Base-by-base conservation (phyloP, 2,113 vertebrate genomes). In the Fulmarus glacialis region DNA sequence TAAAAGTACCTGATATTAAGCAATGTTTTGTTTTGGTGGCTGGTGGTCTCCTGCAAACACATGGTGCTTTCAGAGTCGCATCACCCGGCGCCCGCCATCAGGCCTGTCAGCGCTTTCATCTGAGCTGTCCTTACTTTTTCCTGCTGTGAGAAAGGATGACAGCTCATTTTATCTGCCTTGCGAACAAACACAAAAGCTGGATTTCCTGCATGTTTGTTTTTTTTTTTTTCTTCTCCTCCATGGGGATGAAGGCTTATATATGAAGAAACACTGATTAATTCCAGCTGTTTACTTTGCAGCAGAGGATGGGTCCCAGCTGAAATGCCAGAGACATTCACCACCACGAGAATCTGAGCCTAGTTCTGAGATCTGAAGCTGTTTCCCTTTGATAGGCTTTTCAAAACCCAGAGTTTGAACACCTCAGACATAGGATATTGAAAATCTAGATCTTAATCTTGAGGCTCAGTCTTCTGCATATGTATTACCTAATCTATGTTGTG, bases 81-180 rank as follows among this genome's bases (percentile, higher is more conserved):
- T 88, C 55, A 26, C 36, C 60, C 7, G 3, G 81, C 7, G 9
- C 73, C 68, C 2, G 3, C 86, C 1, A 1, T 89, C 80, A 64
- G 53, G 42, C 84, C 85, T 97, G 74, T 96, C 93, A 78, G 81
- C 64, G 22, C 89, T 95, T 97, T 94, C 84, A 59, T 94, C 87
- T 87, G 87, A 68, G 50, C 58, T 89, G 87, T 93, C 96, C 93
- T 96, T 96, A 74, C 45, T 80, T 84, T 79, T 96, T 91, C 91
- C 89, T 94, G 94, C 96, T 94, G 71, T 52, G 87, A 94, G 89
- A 88, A 72, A 83, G 84, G 94, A 88, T 86, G 95, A 83, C 89
- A 97, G 91, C 87, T 95, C 89, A 43, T 94, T 96, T 96, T 96
- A 85, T 94, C 95, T 96, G 97, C 97, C 94, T 43, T 74, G 81